Evolutionary conservation across 2,113 vertebrate genomes (phyloP).

Genomic region (Rousettus leschenaultii): DNA sequence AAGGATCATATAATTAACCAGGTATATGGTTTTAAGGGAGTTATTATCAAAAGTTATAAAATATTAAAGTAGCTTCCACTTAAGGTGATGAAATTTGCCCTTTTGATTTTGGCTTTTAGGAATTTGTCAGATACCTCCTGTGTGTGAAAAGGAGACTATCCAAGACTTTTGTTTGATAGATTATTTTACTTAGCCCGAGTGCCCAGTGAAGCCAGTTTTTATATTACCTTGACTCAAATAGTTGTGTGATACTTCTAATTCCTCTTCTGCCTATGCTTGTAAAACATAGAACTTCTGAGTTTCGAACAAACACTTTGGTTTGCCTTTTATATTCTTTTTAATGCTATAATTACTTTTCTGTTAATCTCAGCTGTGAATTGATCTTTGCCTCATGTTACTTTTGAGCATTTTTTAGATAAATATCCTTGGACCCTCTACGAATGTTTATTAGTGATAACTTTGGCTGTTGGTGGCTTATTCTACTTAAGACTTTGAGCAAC

Average conservation of each 20-base stretch:
- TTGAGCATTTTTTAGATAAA: neutral
- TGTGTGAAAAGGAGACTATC: neutral
- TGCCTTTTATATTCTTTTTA: slow-evolving; percentile 7
- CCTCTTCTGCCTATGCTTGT: neutral
- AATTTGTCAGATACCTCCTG: neutral
- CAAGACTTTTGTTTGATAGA: neutral
- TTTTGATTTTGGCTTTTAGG: slow-evolving; percentile 21
- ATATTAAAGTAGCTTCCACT: neutral
- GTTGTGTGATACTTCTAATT: slow-evolving; percentile 19
- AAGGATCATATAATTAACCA: neutral
- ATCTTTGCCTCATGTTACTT: neutral
- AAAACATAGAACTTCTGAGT: neutral
- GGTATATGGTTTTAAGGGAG: neutral
- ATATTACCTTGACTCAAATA: neutral
- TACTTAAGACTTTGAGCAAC: neutral
- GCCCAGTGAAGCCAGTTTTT: neutral
- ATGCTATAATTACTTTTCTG: neutral
- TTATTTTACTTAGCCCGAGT: neutral
- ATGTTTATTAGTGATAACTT: neutral
- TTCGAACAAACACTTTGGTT: neutral
- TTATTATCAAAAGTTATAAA: neutral
- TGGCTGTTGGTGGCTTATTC: neutral
- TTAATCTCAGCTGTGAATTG: neutral
- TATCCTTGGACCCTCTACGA: neutral
- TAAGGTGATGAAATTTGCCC: neutral